Evolutionary conservation across 2,113 vertebrate species (phyloP).

Genomic region (Rynchops niger): DNA sequence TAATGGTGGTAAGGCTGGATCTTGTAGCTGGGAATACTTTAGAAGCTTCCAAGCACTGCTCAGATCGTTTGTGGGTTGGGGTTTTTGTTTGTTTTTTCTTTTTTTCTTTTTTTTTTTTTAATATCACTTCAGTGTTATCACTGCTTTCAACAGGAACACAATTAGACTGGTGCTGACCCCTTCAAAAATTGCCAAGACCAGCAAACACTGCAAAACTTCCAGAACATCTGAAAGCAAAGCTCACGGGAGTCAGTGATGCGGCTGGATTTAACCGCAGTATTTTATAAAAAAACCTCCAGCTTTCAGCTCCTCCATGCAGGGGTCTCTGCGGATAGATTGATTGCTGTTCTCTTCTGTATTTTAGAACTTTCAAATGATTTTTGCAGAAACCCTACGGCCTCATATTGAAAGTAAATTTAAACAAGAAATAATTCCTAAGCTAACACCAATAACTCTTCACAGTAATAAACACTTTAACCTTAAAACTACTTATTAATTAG

Average conservation of each 20-base stretch:
- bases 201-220: neutral
- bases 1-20: accelerated
- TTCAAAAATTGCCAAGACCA: neutral
- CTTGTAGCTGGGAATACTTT: neutral
- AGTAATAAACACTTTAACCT: neutral
- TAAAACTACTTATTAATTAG: neutral
- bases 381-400: neutral
- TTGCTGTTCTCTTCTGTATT: neutral
- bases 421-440: neutral
- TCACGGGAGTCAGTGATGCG: neutral
- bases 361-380: neutral
- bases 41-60: neutral
- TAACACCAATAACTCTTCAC: neutral
- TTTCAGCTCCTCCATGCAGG: neutral
- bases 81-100: too few relatives aligned
- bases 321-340: neutral
- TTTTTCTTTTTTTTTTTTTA: neutral
- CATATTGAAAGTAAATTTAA: neutral
- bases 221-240: neutral
- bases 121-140: neutral
- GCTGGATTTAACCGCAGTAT: neutral
- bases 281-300: neutral
- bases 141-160: neutral
- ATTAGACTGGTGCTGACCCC: neutral
- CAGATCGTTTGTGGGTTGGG: neutral